These are phyloP conservation scores for Triplophysa bombifrons DNA, from an alignment of 2,797 vertebrate genomes.

Conservation along the genomic window DNA sequence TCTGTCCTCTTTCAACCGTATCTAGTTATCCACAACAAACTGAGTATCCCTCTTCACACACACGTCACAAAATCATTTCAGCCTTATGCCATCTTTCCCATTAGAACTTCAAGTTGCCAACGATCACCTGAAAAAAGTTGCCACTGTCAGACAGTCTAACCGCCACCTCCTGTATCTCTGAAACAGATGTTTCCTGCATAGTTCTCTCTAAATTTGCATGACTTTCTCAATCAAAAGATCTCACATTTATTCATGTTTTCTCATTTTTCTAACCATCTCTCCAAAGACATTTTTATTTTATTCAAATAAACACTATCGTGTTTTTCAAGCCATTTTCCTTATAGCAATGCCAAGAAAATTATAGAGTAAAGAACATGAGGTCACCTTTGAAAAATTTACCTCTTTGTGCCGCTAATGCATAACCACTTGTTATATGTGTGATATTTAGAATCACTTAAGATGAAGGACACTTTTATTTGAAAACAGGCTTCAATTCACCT, in stretches of 20 bases:
- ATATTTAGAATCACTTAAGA: neutral
- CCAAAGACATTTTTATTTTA: neutral
- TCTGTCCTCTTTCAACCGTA: neutral
- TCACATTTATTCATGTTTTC: too few species aligned
- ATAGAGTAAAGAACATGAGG: too few species aligned
- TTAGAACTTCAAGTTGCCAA: constrained; percentile 58
- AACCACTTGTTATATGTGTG: too few species aligned
- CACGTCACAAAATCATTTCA: constrained; percentile 13
- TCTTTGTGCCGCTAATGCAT: too few species aligned
- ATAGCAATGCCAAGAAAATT: too few species aligned
- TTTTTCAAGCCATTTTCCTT: too few species aligned
- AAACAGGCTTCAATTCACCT: neutral
- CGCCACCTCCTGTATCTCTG: neutral
- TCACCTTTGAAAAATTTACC: too few species aligned
- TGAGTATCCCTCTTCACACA: neutral
- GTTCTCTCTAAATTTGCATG: too few species aligned
- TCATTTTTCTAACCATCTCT: constrained; percentile 3
- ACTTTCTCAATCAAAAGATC: too few species aligned
- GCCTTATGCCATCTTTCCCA: constrained; percentile 4
- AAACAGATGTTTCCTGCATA: constrained; percentile 24
- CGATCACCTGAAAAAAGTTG: constrained; percentile 65
- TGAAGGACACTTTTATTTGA: neutral
- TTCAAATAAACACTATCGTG: too few species aligned
- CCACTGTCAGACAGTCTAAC: constrained; percentile 58
- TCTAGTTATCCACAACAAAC: neutral